Conservation (phyloP, 2,113 vertebrate species). For the Aythya baeri region DNA sequence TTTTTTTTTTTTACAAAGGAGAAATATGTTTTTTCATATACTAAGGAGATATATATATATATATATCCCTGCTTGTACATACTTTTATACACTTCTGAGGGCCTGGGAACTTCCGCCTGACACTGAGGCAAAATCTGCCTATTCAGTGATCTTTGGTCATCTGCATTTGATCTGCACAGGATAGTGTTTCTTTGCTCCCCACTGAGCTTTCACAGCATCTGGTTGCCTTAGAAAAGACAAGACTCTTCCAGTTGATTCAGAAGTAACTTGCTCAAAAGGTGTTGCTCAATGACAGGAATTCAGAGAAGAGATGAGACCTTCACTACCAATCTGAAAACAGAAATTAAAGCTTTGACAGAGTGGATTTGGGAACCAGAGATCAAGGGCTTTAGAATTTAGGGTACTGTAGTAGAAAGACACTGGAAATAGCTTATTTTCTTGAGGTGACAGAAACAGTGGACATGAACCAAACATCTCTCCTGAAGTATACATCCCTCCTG, state of each 20-base stretch:
- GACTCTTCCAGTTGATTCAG: not conserved
- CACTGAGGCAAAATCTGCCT: rapidly evolving
- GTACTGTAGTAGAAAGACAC: not conserved
- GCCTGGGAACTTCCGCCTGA: not conserved
- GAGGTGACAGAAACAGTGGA: not conserved
- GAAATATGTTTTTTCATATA: not conserved
- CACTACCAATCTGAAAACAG: not conserved
- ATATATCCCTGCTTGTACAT: not conserved
- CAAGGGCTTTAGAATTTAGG: not conserved
- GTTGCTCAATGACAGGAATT: not conserved
- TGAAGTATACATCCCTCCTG: too few relatives aligned
- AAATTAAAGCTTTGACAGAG: not conserved
- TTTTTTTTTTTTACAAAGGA: not conserved
- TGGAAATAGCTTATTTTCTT: not conserved
- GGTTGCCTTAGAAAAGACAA: not conserved
- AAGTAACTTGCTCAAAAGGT: not conserved
- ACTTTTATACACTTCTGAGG: not conserved
- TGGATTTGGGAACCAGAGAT: not conserved
- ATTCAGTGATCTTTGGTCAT: not conserved
- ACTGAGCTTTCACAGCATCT: not conserved
- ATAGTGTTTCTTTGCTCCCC: not conserved
- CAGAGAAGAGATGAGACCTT: not conserved
- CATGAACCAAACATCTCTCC: not conserved
- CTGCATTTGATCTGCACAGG: not conserved
- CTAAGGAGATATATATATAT: too few relatives aligned